Evolutionary conservation across 2,888 invertebrate species (phyloP).

Genomic region (Lithosia quadra): DNA sequence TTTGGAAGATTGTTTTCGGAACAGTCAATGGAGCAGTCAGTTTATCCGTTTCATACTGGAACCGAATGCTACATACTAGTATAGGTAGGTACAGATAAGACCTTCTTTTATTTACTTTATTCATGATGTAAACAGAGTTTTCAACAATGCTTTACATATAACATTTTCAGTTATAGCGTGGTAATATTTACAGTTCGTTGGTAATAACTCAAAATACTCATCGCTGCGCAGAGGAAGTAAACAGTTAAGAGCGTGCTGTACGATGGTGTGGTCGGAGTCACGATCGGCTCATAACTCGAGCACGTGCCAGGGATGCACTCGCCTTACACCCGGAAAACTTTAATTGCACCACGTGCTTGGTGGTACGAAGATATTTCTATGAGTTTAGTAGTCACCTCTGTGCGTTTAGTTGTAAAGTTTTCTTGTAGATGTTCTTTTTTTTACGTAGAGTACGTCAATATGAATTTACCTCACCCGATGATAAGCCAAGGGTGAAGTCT

Average conservation of each 20-base stretch:
- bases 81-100: not conserved
- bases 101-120: not conserved
- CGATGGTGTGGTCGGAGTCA: constrained; percentile 60
- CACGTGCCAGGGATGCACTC: constrained; percentile 69
- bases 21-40: too few relatives aligned
- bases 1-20: too few relatives aligned
- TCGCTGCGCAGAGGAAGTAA: constrained; percentile 43
- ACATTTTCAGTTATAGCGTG: constrained; percentile 22
- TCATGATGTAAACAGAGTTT: not conserved
- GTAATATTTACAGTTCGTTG: constrained; percentile 9
- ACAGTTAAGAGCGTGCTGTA: constrained; percentile 38
- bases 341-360: constrained; percentile 69
- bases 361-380: constrained; percentile 47
- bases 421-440: not conserved
- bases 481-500: too few relatives aligned
- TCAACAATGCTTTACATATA: not conserved
- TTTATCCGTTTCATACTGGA: not conserved
- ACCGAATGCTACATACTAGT: not conserved
- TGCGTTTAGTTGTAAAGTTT: constrained; percentile 3
- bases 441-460: not conserved
- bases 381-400: constrained; percentile 30
- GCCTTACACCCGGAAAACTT: constrained; percentile 66
- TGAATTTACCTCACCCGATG: too few relatives aligned
- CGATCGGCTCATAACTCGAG: constrained; percentile 70
- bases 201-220: constrained; percentile 23